Evolutionary conservation across 2,113 vertebrate genomes (phyloP), one percentile per base, ranked within the genome.

Genomic region (Chloebia gouldiae): DNA sequence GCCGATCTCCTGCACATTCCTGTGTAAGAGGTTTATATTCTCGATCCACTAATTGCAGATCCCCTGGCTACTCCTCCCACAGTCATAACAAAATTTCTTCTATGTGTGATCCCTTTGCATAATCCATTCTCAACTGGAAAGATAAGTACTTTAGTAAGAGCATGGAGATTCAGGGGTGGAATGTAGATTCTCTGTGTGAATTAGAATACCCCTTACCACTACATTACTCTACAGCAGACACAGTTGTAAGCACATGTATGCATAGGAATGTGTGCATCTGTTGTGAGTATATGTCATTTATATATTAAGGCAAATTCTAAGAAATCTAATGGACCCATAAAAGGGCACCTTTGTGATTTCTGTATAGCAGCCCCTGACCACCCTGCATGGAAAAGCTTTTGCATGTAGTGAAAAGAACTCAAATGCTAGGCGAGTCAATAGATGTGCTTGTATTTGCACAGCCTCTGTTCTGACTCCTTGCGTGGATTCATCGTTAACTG

Each of bases 11-110:
- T 73, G 81, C 50, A 63, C 91, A 88, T 92, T 97, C 89, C 93
- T 92, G 54, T 30, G 6, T 91, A 94, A 95, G 92, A 93, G 95
- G 87, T 95, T 96, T 97, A 96, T 94, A 42, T 40, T 83, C 85
- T 85, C 2, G 0, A 65, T 70, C 93, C 92, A 78, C 71, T 88
- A 93, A 70, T 39, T 94, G 75, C 94, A 90, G 78, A 80, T 82
- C 66, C 33, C 39, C 61, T 90, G 71, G 47, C 71, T 92, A 40
- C 60, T 42, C 66, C 51, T 94, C 78, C 47, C 39, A 70, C 2
- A 2, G 44, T 37, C 5, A 18, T 49, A 94, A 94, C 84, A 95
- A 88, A 91, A 80, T 78, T 60, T 84, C 31, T 42, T 95, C 50
- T 94, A 28, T 85, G 54, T 47, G 30, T 1, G 16, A 80, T 68